A percentile compares a stretch with the other conserved stretches of the same genome.
Evolutionary conservation across 2,888 invertebrate genomes (phyloP).

Genomic region (Protodeltote pygarga): DNA sequence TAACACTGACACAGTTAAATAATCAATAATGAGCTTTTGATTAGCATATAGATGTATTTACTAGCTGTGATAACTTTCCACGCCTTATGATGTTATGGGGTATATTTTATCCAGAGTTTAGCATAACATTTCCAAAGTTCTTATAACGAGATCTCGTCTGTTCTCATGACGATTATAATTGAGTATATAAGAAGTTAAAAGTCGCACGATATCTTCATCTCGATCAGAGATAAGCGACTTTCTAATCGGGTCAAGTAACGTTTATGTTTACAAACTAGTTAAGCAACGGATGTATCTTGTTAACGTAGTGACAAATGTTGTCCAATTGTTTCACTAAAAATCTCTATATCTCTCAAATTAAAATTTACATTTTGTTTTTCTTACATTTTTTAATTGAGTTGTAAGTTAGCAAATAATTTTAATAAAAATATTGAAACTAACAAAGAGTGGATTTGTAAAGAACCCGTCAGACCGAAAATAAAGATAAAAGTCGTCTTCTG

Average conservation of each 20-base stretch:
- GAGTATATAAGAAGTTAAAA: constrained; percentile 62
- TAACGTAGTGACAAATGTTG: constrained; percentile 62
- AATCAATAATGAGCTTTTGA: constrained; percentile 6
- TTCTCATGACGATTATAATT: constrained; percentile 58
- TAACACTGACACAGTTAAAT: constrained; percentile 6
- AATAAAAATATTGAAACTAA: constrained; percentile 19
- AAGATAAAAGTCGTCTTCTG: too few species aligned
- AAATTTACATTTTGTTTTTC: constrained; percentile 17
- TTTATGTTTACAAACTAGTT: constrained; percentile 76
- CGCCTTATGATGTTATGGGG: constrained; percentile 12
- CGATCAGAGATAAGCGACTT: constrained; percentile 75
- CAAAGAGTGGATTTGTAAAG: constrained; percentile 14
- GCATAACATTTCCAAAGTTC: constrained; percentile 35
- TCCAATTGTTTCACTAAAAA: constrained; percentile 56
- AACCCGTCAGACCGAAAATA: neutral
- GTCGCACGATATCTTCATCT: constrained; percentile 74
- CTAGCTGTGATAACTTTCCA: constrained; percentile 13
- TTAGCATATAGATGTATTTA: constrained; percentile 27
- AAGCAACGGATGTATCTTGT: constrained; percentile 71
- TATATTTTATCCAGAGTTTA: constrained; percentile 22
- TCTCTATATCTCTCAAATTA: constrained; percentile 25
- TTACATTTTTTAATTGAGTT: constrained; percentile 14
- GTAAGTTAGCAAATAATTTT: constrained; percentile 19
- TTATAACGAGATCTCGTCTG: constrained; percentile 41
- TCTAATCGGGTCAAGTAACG: constrained; percentile 81